Conservation (phyloP, 2,888 invertebrate genomes). For the Cephus spinipes region DNA sequence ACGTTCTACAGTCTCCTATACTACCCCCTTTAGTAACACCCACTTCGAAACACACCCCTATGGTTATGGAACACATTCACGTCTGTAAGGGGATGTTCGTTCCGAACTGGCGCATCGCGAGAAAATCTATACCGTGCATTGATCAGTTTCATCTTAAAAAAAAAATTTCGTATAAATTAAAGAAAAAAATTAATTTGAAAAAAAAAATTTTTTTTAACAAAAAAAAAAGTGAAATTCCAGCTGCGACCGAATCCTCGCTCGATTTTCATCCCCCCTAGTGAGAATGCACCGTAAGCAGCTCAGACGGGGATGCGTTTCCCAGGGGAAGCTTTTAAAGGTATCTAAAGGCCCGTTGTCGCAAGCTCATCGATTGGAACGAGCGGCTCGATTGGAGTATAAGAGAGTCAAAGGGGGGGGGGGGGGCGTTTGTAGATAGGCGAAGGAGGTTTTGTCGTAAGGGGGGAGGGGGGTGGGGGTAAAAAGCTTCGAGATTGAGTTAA, state of each 20-base stretch:
- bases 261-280: neutral
- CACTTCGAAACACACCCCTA: neutral
- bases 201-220: neutral
- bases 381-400: conserved; percentile 27
- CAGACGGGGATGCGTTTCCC: neutral
- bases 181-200: neutral
- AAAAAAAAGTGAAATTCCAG: neutral
- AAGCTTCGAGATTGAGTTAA: conserved; percentile 60
- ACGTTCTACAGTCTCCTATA: neutral
- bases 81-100: neutral
- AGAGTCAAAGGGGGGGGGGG: conserved; percentile 16
- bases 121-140: neutral
- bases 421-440: conserved; percentile 18
- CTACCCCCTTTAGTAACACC: neutral
- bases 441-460: conserved; percentile 9
- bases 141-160: neutral
- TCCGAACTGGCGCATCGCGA: neutral
- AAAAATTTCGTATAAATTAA: neutral
- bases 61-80: neutral
- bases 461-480: conserved; percentile 21
- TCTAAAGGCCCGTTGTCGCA: conserved; percentile 59
- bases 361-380: conserved; percentile 63
- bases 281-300: neutral
- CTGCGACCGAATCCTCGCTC: neutral
- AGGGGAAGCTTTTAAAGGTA: conserved; percentile 43